Evolutionary conservation across 2,797 vertebrate species (phyloP).

Genomic region (Megaceryle alcyon): DNA sequence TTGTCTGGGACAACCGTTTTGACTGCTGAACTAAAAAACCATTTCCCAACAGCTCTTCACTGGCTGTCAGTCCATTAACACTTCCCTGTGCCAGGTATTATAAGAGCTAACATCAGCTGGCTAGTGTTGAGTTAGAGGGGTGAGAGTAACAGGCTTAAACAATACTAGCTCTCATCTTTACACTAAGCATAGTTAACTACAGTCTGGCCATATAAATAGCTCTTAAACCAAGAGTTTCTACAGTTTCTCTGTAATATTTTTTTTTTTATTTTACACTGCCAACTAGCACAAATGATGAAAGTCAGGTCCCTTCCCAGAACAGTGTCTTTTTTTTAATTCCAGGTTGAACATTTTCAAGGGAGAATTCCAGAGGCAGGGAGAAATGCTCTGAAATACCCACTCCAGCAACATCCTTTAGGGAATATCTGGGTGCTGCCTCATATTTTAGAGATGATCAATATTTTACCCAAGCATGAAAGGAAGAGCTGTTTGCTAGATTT

Average conservation of each 20-base stretch:
- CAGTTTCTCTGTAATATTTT: neutral
- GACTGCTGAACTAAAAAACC: neutral
- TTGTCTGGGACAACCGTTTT: neutral
- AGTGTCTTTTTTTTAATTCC: neutral
- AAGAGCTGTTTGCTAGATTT: neutral
- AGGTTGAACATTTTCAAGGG: neutral
- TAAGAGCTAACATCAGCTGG: neutral
- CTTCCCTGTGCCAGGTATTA: neutral
- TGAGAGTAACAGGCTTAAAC: neutral
- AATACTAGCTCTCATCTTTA: neutral
- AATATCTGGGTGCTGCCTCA: neutral
- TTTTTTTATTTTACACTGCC: neutral
- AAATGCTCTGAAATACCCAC: neutral
- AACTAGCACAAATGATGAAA: neutral
- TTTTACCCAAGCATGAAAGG: neutral
- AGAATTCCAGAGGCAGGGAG: neutral
- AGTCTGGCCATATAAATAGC: neutral
- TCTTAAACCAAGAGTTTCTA: neutral
- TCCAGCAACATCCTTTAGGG: neutral
- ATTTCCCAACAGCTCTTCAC: neutral
- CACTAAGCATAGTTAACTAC: neutral
- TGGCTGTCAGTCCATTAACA: neutral
- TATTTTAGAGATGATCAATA: neutral
- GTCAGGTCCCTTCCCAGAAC: neutral
- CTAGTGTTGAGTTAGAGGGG: neutral